Percentiles rank a stretch among this genome's conserved stretches.
These are phyloP conservation scores for Nesogale talazaci DNA, from an alignment of 2,113 vertebrate genomes.

Conservation along the genomic window DNA sequence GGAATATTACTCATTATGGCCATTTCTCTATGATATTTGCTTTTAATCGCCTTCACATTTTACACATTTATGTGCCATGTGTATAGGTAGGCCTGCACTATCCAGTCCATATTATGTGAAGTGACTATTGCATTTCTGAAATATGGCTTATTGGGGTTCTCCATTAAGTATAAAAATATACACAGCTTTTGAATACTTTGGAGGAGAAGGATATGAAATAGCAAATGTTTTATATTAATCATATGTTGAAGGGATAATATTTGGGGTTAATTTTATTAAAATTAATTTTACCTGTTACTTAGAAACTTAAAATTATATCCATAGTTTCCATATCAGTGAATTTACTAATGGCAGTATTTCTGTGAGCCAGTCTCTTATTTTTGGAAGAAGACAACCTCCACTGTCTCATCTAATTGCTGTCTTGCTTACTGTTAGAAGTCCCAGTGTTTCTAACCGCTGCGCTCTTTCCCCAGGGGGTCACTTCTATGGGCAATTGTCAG, in stretches of 20 bases:
- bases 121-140: neutral
- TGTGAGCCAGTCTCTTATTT: neutral
- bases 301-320: neutral
- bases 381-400: neutral
- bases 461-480: neutral
- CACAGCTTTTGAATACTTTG: neutral
- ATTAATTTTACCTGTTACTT: neutral
- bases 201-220: neutral
- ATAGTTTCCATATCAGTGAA: neutral
- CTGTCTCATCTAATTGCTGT: neutral
- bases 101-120: neutral
- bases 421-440: neutral
- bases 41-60: conserved; percentile 38
- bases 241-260: neutral
- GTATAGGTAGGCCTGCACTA: neutral
- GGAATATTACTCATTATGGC: neutral
- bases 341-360: neutral
- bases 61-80: neutral
- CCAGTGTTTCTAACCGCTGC: neutral
- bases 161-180: neutral
- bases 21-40: neutral
- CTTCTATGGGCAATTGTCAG: neutral
- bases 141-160: neutral
- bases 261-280: neutral
- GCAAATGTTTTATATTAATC: neutral